Conservation (phyloP, 2,113 vertebrate genomes). For the Carassius carassius region DNA sequence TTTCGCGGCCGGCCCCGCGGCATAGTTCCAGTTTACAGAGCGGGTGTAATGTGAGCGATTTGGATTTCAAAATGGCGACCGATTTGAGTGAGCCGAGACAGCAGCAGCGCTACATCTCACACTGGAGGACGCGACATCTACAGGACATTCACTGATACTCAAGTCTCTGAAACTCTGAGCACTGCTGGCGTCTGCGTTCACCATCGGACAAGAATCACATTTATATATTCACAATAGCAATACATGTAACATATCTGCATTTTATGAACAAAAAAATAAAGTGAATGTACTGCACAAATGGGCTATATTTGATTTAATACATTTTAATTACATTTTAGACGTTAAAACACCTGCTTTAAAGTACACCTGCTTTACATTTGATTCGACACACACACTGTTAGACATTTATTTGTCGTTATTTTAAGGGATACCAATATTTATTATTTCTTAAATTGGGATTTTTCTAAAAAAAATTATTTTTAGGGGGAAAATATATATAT, state of each 20-base stretch:
- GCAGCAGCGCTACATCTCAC: not conserved
- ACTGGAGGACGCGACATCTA: not conserved
- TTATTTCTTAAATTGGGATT: not conserved
- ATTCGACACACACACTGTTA: not conserved
- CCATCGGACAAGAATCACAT: not conserved
- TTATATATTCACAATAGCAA: not conserved
- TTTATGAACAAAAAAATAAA: not conserved
- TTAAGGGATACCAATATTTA: not conserved
- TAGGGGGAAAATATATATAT: too few species aligned
- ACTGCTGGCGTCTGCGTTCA: not conserved
- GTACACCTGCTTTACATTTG: not conserved
- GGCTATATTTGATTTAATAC: not conserved
- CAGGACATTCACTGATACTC: not conserved
- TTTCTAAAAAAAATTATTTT: too few species aligned
- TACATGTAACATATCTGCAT: not conserved
- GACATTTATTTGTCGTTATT: not conserved
- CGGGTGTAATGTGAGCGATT: slow-evolving; percentile 80
- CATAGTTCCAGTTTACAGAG: slow-evolving; percentile 85
- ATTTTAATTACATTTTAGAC: too few species aligned
- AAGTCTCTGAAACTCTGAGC: not conserved
- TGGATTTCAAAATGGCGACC: slow-evolving; percentile 80
- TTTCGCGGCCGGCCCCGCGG: slow-evolving; percentile 95
- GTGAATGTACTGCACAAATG: not conserved
- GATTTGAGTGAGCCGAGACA: not conserved
- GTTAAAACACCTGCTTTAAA: not conserved